A percentile compares a stretch with the other conserved stretches of the same genome.
These are phyloP conservation scores for Euura lappo DNA, from an alignment of 1,140 invertebrate species.

Conservation along the genomic window DNA sequence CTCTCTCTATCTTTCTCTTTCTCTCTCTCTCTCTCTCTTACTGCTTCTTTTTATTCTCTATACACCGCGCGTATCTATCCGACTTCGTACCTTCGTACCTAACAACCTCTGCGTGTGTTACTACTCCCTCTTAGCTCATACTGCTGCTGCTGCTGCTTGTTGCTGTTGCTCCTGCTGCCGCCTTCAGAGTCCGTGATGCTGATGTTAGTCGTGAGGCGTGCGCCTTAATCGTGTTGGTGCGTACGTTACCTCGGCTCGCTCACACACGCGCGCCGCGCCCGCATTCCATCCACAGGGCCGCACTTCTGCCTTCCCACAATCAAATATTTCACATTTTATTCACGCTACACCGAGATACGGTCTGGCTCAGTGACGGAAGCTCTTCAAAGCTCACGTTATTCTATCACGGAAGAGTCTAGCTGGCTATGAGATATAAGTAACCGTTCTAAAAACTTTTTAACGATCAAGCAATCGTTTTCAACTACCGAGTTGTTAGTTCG, in stretches of 20 bases:
- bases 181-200: neutral
- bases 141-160: neutral
- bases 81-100: neutral
- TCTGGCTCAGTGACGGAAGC: too few species aligned
- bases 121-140: neutral
- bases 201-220: conserved; percentile 1
- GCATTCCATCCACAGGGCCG: conserved; percentile 60
- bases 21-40: neutral
- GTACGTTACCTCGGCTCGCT: conserved; percentile 1
- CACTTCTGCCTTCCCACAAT: conserved; percentile 1
- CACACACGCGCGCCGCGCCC: conserved; percentile 55
- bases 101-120: conserved; percentile 7
- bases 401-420: too few species aligned
- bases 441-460: too few species aligned
- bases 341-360: too few species aligned
- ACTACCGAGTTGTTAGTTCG: too few species aligned
- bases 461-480: too few species aligned
- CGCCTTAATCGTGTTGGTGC: neutral
- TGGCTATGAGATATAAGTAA: too few species aligned
- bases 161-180: neutral
- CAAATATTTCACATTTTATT: too few species aligned
- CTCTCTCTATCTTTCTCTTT: neutral
- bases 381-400: too few species aligned
- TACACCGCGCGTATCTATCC: neutral
- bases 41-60: neutral